Evolutionary conservation across 2,888 invertebrate genomes (phyloP), one percentile per base, ranked within the genome.

Genomic region (Tribolium freemani): DNA sequence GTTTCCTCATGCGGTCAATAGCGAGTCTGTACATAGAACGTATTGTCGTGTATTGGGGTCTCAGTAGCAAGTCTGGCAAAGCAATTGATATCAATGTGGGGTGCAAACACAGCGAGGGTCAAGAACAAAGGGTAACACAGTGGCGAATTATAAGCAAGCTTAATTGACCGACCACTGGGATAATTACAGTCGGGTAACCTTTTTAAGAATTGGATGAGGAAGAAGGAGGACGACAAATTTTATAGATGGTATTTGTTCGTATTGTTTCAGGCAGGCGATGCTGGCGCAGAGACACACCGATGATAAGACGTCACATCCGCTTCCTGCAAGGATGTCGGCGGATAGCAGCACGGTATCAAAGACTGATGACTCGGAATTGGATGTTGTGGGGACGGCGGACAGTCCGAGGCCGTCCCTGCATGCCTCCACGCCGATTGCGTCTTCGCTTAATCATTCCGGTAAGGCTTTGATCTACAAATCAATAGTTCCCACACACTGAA

Each of bases 311-410:
- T 85, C 86, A 0, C 87, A 87, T 79, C 87, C 86, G 3, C 79
- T 86, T 45, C 87, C 86, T 9, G 87, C 86, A 9, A 79, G 86
- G 61, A 87, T 86, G 87, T 86, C 86, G n/a, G 86, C 87, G 3
- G 87, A 87, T 75, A 87, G 86, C 74, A 86, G 86, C 77, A 87
- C 86, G 2, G 85, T 85, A 90, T 94, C 81, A 92, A 95, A 84
- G 80, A 88, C 91, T 80, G 94, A 94, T 76, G 96, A 96, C 79
- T 95, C 95, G 73, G 96, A 96, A 86, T 87, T 96, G 83, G 96
- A 96, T 86, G 96, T 96, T 20, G 96, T 96, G 0, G 96, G 96
- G 0, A 95, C 94, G 30, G 92, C 95, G 61, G 95, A 95, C 82
- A 94, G 94, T 79, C 94, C 94, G 6, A 90, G 94, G 51, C 90